Base-by-base conservation (phyloP, 2,888 invertebrate genomes). In the Lasioglossum morio region DNA sequence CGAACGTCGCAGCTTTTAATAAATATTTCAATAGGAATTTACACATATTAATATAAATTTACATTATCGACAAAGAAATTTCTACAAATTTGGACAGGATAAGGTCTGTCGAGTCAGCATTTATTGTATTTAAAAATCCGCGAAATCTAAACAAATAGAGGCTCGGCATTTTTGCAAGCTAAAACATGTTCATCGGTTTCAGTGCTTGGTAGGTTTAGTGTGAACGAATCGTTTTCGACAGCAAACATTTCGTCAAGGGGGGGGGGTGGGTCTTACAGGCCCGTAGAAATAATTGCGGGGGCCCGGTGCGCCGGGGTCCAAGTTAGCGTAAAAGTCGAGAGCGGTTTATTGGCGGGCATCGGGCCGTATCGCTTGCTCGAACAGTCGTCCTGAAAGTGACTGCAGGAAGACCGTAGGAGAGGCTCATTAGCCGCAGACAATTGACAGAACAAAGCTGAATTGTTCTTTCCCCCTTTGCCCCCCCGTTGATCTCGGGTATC, bases 391-490 rank as follows among this genome's bases (percentile, higher is more conserved):
- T 74, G 72, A 76, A 77, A 78, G 81, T 73, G 82, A 70, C 82
- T 69, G 79, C 73, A 81, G 82, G 85, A 86, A 85, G 82, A 77
- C 79, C 77, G 72, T 77, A 81, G 80, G 82, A 88, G 83, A 85
- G 91, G 89, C 91, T 92, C 92, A 90, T 92, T 92, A 92, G 84
- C 86, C 79, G 82, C 70, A 43, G 84, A 89, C 88, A 86, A 88
- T 87, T 90, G 92, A 90, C 88, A 90, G 91, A 84, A 91, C 92
- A 92, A 92, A 91, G 92, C 90, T 81, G 85, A 88, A 91, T 92
- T 87, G 85, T 81, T 81, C 82, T 77, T 75, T 37, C 80, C 40
- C 30, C 53, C 43, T 48, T 66, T n/a, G n/a, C 19, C 30, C 66
- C 4, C 27, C 19, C 30, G 30, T 27, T 27, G 66, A 72, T 78